These are phyloP conservation scores for Deroptyus accipitrinus DNA, from an alignment of 2,113 vertebrate genomes.

Conservation along the genomic window DNA sequence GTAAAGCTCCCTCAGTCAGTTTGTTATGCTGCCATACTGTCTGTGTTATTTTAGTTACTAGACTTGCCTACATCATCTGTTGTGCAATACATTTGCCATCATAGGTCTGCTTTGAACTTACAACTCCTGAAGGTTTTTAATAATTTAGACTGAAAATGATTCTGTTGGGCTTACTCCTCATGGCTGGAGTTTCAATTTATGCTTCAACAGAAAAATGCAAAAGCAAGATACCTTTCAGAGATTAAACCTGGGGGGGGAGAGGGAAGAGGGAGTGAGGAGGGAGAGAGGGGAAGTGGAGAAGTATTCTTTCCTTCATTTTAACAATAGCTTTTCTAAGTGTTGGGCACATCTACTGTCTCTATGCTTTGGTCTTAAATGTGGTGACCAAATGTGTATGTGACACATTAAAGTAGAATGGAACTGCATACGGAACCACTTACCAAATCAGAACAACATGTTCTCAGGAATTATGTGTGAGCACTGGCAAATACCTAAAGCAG, in stretches of 20 bases:
- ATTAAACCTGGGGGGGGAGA: neutral
- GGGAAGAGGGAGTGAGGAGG: neutral
- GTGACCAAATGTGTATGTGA: neutral
- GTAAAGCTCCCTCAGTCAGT: neutral
- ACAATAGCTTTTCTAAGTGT: neutral
- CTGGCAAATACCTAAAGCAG: slow-evolving; percentile 1
- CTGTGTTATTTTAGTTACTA: neutral
- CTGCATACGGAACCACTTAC: neutral
- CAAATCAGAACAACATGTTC: neutral
- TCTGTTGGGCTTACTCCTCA: neutral
- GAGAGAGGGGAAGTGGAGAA: neutral
- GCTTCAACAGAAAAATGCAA: neutral
- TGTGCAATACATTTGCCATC: neutral
- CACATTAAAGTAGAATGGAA: neutral
- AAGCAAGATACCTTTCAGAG: neutral
- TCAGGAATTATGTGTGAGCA: neutral
- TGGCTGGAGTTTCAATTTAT: neutral
- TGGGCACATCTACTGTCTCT: neutral
- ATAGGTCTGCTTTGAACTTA: neutral
- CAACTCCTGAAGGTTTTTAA: neutral
- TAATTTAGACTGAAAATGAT: neutral
- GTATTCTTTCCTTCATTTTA: neutral
- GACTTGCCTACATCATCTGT: neutral
- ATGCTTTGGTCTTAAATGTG: neutral
- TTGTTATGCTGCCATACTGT: neutral